Evolutionary conservation across 1,140 invertebrate species (phyloP), one percentile per base, ranked within the genome.

Genomic region (Halyomorpha halys): DNA sequence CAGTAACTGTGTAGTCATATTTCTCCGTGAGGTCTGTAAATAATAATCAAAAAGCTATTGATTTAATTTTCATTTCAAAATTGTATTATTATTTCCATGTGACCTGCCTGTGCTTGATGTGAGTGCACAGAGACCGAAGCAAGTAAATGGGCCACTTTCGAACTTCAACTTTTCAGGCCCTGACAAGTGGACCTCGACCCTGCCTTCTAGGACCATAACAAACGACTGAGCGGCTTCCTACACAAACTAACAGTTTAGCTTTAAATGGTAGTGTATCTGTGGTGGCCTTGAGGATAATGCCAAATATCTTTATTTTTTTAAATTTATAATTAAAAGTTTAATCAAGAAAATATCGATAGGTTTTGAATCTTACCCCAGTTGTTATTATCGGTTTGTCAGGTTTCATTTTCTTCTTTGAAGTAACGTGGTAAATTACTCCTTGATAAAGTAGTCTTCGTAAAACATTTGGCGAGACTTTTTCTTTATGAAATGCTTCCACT

Each of bases 191-290:
- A 67, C 64, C 45, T 65, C 47, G 9, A 64, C 64, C 63, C 53
- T 53, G 18, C 66, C 66, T 51, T 67, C 66, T 16, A 67, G 44
- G 1, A 67, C 53, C 64, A 67, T 65, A 14, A 67, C 63, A 51
- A 67, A 65, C 3, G 44, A 60, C 25, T 65, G 49, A 23, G 47
- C 27, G n/a, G 63, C 44, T 44, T 62, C 61, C 60, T 62, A 19
- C 1, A 30, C 53, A 59, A 62, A 62, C 19, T 34, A 47, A 44
- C 59, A 39, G 44, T 16, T 44, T 19, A 53, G 9, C 25, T 34
- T 62, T 53, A 25, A 44, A 19, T n/a, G 13, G 61, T 14, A 44
- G 18, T 44, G 34, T 39, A 11, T 39, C 27, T 30, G 27, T 30
- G 8, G 27, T 30, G 8, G 27, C 27, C 27, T 30, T 30, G 27